phyloP scores from a whole-genome alignment of 2,797 vertebrate species.

The Sebastolobus alascanus region DNA sequence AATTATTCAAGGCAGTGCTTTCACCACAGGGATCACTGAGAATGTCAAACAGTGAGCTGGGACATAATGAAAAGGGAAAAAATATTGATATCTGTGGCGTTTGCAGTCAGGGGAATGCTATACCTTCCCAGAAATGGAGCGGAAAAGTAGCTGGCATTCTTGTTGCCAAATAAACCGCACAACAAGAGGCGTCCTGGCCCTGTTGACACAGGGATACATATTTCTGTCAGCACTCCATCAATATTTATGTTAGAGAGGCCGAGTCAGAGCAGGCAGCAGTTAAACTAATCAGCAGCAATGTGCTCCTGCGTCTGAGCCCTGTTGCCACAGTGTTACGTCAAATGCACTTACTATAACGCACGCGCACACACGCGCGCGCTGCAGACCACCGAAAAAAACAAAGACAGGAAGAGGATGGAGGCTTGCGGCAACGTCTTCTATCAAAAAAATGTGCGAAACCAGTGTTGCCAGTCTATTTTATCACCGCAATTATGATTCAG shows the following conservation, averaged over 20 bases:
- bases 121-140: slow-evolving; percentile 35
- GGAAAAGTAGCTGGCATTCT: slow-evolving; percentile 45
- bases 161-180: slow-evolving; percentile 65
- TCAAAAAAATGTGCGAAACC: slow-evolving; percentile 38
- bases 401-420: slow-evolving; percentile 53
- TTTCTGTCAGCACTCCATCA: slow-evolving; percentile 81
- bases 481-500: slow-evolving; percentile 77
- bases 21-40: slow-evolving; percentile 44
- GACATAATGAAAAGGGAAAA: slow-evolving; percentile 49
- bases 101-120: slow-evolving; percentile 35
- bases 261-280: slow-evolving; percentile 70
- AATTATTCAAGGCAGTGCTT: slow-evolving; percentile 42
- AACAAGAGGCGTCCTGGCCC: slow-evolving; percentile 61
- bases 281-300: slow-evolving; percentile 76
- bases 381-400: slow-evolving; percentile 27
- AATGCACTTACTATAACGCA: slow-evolving; percentile 38
- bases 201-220: slow-evolving; percentile 78
- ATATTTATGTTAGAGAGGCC: slow-evolving; percentile 78
- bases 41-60: slow-evolving; percentile 50
- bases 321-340: slow-evolving; percentile 47
- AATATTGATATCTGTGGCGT: slow-evolving; percentile 54
- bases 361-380: background rate
- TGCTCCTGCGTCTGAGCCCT: slow-evolving; percentile 56
- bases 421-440: slow-evolving; percentile 14
- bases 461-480: slow-evolving; percentile 55